Conservation (phyloP, 2,888 invertebrate species). For the Drosophila conformis region DNA sequence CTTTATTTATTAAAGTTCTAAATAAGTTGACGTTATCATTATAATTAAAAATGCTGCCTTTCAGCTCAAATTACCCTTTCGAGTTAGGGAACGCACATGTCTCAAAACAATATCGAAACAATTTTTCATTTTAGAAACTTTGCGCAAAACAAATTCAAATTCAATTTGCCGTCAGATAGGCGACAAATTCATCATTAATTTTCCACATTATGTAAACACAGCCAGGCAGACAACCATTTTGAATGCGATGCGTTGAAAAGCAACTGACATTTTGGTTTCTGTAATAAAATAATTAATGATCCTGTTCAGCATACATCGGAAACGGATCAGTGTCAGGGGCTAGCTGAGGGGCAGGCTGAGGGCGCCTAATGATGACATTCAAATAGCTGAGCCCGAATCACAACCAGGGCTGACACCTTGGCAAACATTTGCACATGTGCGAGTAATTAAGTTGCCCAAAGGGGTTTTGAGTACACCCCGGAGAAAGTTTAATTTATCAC, state of each 20-base stretch:
- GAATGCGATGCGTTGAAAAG: conserved; percentile 65
- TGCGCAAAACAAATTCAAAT: conserved; percentile 26
- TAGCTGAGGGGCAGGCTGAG: too few species aligned
- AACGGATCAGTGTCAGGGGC: conserved; percentile 64
- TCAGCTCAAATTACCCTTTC: conserved; percentile 3
- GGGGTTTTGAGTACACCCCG: conserved; percentile 63
- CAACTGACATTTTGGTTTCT: conserved; percentile 81
- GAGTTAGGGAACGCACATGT: neutral
- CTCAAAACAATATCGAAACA: conserved; percentile 35
- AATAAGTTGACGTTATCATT: neutral
- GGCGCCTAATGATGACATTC: conserved; percentile 78
- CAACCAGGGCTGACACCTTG: conserved; percentile 18
- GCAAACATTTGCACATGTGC: conserved; percentile 35
- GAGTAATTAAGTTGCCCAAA: conserved; percentile 52
- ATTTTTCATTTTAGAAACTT: conserved; percentile 70
- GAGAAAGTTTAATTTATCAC: conserved; percentile 65
- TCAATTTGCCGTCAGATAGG: conserved; percentile 42
- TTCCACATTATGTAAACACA: conserved; percentile 77
- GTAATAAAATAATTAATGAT: conserved; percentile 82
- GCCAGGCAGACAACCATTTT: conserved; percentile 60
- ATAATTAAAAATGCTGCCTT: conserved; percentile 1
- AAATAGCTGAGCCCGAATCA: conserved; percentile 52
- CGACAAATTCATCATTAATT: conserved; percentile 74
- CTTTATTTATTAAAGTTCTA: neutral
- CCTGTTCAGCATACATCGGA: conserved; percentile 46